A percentile compares a stretch with the other conserved stretches of the same genome.
These are phyloP conservation scores for Gymnocypris eckloni DNA, from an alignment of 2,797 vertebrate species.

Conservation along the genomic window DNA sequence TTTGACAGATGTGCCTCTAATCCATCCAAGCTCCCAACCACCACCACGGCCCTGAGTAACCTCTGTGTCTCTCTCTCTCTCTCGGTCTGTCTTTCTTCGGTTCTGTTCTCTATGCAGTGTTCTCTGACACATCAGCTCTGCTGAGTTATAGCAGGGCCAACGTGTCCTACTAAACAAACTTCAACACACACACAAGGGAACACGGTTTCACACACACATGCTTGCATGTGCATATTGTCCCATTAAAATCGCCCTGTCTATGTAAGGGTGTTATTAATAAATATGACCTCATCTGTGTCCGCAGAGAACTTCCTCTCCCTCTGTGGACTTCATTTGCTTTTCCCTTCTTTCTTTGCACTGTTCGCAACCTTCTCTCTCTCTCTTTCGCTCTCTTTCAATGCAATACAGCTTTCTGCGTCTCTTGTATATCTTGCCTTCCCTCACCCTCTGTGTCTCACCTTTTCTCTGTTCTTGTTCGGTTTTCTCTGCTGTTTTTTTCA, in stretches of 20 bases:
- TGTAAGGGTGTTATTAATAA: conserved; percentile 78
- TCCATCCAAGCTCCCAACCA: conserved; percentile 44
- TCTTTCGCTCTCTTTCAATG: conserved; percentile 13
- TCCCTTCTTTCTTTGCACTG: conserved; percentile 2
- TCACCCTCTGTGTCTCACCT: conserved; percentile 12
- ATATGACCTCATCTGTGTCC: conserved; percentile 77
- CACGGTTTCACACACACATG: conserved; percentile 41
- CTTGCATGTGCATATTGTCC: conserved; percentile 36
- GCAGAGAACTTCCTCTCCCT: conserved; percentile 47
- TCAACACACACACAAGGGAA: conserved; percentile 34
- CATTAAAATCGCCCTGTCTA: conserved; percentile 29
- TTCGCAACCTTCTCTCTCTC: neutral
- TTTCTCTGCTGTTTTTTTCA: conserved; percentile 16
- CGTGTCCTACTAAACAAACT: conserved; percentile 48
- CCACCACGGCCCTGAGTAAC: conserved; percentile 38
- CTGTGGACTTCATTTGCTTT: conserved; percentile 30
- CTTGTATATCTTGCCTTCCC: conserved; percentile 50
- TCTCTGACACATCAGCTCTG: conserved; percentile 47
- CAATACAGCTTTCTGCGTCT: conserved; percentile 35
- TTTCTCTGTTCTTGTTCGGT: conserved; percentile 22
- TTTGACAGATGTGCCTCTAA: conserved; percentile 56
- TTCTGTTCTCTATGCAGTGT: conserved; percentile 40
- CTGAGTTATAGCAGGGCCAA: conserved; percentile 43
- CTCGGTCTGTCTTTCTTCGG: conserved; percentile 1
- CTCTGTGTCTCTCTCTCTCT: conserved; percentile 47